phyloP scores from a whole-genome alignment of 2,888 invertebrate genomes.

The Hypselothyrea guttata region DNA sequence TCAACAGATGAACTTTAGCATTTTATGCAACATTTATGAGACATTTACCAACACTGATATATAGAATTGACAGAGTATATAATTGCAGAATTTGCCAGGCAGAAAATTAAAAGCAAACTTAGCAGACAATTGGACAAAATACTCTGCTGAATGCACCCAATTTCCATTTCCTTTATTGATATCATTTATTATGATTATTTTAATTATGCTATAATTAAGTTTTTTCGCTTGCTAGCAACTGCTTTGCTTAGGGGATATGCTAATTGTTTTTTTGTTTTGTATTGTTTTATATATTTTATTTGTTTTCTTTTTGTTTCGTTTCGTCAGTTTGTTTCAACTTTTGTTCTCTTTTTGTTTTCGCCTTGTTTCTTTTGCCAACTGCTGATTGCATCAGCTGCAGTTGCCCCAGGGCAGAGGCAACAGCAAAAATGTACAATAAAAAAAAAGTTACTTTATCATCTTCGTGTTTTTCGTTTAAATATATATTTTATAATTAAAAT shows the following conservation, averaged over 20 bases:
- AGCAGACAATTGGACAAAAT: too few species aligned
- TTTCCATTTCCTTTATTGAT: slow-evolving; percentile 28
- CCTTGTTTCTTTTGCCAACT: slow-evolving; percentile 21
- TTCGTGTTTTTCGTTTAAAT: slow-evolving; percentile 16
- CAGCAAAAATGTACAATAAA: slow-evolving; percentile 3
- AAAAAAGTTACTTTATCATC: slow-evolving; percentile 6
- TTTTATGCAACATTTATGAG: too few species aligned
- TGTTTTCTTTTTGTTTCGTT: slow-evolving; percentile 2
- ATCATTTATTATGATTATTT: slow-evolving; percentile 7
- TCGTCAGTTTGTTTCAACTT: neutral
- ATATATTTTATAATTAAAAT: too few species aligned
- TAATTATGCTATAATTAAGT: slow-evolving; percentile 1
- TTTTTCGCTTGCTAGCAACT: slow-evolving; percentile 12
- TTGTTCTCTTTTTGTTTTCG: neutral
- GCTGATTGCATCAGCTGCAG: slow-evolving; percentile 57
- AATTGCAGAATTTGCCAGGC: too few species aligned
- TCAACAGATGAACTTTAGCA: neutral
- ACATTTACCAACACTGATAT: too few species aligned
- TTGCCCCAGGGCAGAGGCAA: slow-evolving; percentile 16
- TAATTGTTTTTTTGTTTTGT: slow-evolving; percentile 16
- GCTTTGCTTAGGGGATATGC: slow-evolving; percentile 39
- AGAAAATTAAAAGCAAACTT: too few species aligned
- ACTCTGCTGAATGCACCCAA: neutral
- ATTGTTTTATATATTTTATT: slow-evolving; percentile 11
- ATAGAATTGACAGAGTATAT: too few species aligned